These are phyloP conservation scores for Thumatha senex DNA, from an alignment of 2,888 invertebrate genomes.

Conservation along the genomic window DNA sequence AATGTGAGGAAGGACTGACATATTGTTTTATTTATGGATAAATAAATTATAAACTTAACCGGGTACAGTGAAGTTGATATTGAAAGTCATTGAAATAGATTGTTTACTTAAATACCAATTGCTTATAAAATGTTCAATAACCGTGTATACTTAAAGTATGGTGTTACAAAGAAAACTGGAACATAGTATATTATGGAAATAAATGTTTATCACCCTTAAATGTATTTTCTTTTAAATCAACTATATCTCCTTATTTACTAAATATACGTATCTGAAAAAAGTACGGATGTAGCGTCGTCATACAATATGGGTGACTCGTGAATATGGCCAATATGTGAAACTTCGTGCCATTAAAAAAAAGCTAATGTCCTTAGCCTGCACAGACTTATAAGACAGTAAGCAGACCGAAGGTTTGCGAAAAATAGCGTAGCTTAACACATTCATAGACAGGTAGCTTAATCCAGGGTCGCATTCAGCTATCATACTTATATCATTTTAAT, in stretches of 20 bases:
- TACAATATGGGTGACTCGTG: no score
- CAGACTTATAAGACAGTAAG: no score
- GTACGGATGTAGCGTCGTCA: no score
- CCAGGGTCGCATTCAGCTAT: no score
- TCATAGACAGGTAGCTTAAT: no score
- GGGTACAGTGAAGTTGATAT: conserved; percentile 49
- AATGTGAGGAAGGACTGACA: conserved; percentile 77
- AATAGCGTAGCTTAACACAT: no score
- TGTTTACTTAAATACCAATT: conserved; percentile 69
- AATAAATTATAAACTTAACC: conserved; percentile 43
- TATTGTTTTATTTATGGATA: conserved; percentile 78
- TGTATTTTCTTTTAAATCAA: conserved; percentile 49
- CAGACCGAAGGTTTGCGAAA: no score
- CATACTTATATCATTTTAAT: no score
- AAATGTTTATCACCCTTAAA: conserved; percentile 76
- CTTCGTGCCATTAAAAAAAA: no score
- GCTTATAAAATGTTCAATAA: conserved; percentile 58
- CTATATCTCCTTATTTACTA: conserved; percentile 1
- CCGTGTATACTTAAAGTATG: conserved; percentile 77
- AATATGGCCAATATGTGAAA: no score
- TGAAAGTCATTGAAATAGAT: conserved; percentile 40
- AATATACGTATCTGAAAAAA: no score
- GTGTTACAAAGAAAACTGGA: conserved; percentile 81
- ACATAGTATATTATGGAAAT: conserved; percentile 80
- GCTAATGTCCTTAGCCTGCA: no score